Conservation (phyloP, 1,140 invertebrate species). For the Drosophila quadrilineata region DNA sequence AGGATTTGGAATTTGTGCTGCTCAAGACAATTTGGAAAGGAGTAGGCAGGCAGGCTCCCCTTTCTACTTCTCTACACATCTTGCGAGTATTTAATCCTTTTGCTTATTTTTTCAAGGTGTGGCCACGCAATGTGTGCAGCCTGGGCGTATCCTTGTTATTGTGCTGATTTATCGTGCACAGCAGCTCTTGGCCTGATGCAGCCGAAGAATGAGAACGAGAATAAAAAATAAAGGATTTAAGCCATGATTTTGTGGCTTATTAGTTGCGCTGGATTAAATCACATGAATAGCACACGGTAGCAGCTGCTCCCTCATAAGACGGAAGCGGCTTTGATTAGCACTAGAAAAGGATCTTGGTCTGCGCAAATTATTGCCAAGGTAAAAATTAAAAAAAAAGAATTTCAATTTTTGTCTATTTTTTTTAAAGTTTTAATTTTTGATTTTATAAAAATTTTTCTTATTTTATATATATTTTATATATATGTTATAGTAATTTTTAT, state of each 20-base stretch:
- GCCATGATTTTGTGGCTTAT: conserved; percentile 65
- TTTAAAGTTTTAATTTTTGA: too few species aligned
- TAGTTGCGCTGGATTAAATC: conserved; percentile 73
- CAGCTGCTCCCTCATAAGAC: conserved; percentile 52
- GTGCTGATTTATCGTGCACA: conserved; percentile 56
- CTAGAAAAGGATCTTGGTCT: too few species aligned
- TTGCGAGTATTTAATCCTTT: conserved; percentile 71
- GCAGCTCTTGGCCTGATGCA: conserved; percentile 47
- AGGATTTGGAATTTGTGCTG: conserved; percentile 53
- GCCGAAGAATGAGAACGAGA: neutral
- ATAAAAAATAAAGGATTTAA: conserved; percentile 64
- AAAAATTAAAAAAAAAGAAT: too few species aligned
- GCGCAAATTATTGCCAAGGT: too few species aligned
- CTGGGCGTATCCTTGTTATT: conserved; percentile 45
- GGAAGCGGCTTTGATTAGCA: neutral
- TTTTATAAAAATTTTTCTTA: too few species aligned
- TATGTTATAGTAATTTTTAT: too few species aligned
- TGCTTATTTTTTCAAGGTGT: conserved; percentile 79
- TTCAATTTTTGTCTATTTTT: too few species aligned
- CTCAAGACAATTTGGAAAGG: conserved; percentile 43
- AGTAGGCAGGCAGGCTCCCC: conserved; percentile 41
- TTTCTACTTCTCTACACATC: conserved; percentile 13
- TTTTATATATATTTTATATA: too few species aligned
- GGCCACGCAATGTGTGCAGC: conserved; percentile 54
- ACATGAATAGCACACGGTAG: conserved; percentile 59